Base-by-base conservation (phyloP, 2,113 vertebrate species). In the Paralichthys olivaceus region DNA sequence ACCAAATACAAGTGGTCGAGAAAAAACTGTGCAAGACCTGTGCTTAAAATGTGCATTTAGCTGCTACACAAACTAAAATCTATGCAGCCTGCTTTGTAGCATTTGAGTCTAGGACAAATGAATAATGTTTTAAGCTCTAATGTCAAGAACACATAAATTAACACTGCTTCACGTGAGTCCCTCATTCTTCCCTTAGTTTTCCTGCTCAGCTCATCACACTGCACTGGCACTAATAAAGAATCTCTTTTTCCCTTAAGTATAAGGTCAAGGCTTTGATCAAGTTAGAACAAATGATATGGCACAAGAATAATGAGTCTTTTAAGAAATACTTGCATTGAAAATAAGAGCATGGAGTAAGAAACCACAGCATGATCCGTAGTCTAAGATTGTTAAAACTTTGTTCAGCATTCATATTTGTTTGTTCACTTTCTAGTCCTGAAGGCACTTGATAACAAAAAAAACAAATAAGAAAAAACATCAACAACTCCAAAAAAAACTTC, bases 381-480 rank as follows among this genome's bases (percentile, higher is more conserved):
- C 69, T 72, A 79, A 56, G 51, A 84, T 75, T 37, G 78, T 79
- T 85, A 43, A 74, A 86, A 81, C 71, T 58, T 90, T 91, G 86
- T 81, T 89, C 86, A 75, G 70, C 83, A 82, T 82, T 90, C 76
- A 77, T 79, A 83, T 84, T 87, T 82, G 79, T 80, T 89, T 32
- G 45, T 82, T 89, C 75, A 87, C 72, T 82, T 76, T 88, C 72
- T 91, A 82, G 84, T 95, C 93, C 93, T 92, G 91, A 97, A 99
- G 97, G 97, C 97, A 98, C 97, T 98, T 97, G 88, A 94, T 84
- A 76, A 94, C 59, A 79, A 84, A 83, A 86, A 86, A 89, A 91
- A 91, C 23, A 23, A 14, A 62, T 23, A 58, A 11, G 15, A 9
- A 14, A 62, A 40, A 62, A 29, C 75, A 87, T 72, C 23, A 83